Base-by-base conservation (phyloP, 53 echinoderm and acorn worm genomes). In the Holothuria leucospilota region DNA sequence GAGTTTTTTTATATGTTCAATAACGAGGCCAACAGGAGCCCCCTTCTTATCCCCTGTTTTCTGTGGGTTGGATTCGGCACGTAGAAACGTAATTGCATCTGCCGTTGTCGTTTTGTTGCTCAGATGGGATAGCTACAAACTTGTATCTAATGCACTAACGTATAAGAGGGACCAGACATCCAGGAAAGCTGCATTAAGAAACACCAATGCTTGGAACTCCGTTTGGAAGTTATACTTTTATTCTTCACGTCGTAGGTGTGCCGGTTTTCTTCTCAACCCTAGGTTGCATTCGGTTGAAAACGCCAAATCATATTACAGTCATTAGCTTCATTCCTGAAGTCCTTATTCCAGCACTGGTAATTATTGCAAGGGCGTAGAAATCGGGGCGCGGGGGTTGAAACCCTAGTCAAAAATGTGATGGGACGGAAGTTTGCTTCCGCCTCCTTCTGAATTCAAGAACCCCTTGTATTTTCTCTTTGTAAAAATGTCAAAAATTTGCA, bases 281-380 rank as follows among this genome's bases (percentile, higher is more conserved):
- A 60, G 29, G 29, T 6, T 81, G 81, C 29, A 59, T 81, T 23
- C 63, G 29, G 14, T 20, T 15, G 29, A 7, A 59, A 59, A 61
- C 61, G 26, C 62, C 81, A 62, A 81, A 30, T 20, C 15, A 60
- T 14, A 34, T 62, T 20, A 15, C 61, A 20, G 13, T 81, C 20
- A 15, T 81, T 29, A 28, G 61, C 13, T 84, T 68, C 25, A 42
- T 84, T 20, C 84, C 84, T 12, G 84, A 65, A 28, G 40, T 84
- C 25, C 84, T 84, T 18, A 7, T 84, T 65, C 84, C 66, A 67
- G 20, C 68, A 8, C 68, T 29, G 8, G 68, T 84, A 15, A 65
- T 68, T 26, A 42, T 67, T 18, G 68, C n/a, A n/a, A n/a, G n/a
- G n/a, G n/a, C n/a, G n/a, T n/a, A n/a, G n/a, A n/a, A n/a, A n/a